Base-by-base conservation (phyloP, 1,140 invertebrate genomes). In the Brachionus rubens region DNA sequence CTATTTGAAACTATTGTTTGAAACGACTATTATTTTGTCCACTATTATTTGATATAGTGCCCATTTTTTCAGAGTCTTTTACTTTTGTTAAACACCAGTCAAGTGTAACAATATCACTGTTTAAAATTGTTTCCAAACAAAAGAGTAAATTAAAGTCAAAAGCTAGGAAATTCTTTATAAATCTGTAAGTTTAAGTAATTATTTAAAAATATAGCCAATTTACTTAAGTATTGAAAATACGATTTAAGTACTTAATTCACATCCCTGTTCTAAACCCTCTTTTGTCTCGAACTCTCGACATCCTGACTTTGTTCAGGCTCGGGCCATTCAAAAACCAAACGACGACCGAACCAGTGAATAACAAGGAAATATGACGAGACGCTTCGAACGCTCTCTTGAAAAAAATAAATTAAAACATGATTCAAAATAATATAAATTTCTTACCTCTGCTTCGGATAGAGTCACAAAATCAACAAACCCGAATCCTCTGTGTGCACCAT, bases 281-380 rank as follows among this genome's bases (percentile, higher is more conserved):
- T 72, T 50, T 24, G 46, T 33, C 68, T 72, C 14, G 50, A 72
- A 24, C 48, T 36, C 16, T 72, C 68, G 21, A 72, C 68, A 16
- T 72, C 68, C n/a, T 72, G 68, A 26, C 24, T 30, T 50, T 72
- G 68, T 52, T 90, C 90, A n/a, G 79, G 76, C 19, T 90, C 88
- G 0, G 96, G 95, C 96, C 96, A 99, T 87, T 99, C 96, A 19
- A 99, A 85, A 0, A 97, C 94, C 78, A 99, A 85, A 46, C 95
- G 88, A 79, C 96, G 87, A 3, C 95, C 96, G 82, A 95, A 98
- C 83, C 99, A 91, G 88, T 99, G 96, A 77, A 96, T 98, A 80
- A n/a, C n/a, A n/a, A n/a, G n/a, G n/a, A n/a, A 80, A 94, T 97
- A 82, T 94, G 92, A 79, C 90, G 90, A 0, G 99, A 81, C 0